phyloP scores from a whole-genome alignment of 2,888 invertebrate species.

The Leucophenga maculata region DNA sequence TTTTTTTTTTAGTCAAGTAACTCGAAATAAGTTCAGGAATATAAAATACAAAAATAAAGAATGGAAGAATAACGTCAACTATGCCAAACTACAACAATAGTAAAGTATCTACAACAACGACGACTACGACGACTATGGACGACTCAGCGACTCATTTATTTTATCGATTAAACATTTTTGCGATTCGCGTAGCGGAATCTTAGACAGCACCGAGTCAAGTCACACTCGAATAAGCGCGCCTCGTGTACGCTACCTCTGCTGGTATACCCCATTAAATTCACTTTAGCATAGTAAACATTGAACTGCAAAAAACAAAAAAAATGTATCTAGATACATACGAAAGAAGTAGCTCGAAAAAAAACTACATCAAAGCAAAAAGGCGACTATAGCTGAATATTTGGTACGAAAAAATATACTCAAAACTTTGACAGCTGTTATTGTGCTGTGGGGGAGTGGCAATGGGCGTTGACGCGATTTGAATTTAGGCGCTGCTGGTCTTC shows the following conservation, averaged over 20 bases:
- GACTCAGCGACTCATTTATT: conserved; percentile 66
- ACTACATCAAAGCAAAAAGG: conserved; percentile 18
- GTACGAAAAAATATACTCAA: background rate
- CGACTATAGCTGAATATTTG: background rate
- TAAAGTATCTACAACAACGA: conserved; percentile 35
- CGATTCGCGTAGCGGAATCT: conserved; percentile 65
- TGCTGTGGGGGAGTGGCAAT: conserved; percentile 3
- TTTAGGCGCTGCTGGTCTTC: background rate
- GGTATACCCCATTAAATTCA: no score
- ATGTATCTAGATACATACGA: conserved; percentile 14
- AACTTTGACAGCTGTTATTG: conserved; percentile 19
- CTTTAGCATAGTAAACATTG: conserved; percentile 1
- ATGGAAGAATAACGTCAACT: conserved; percentile 59
- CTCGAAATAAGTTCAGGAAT: conserved; percentile 15
- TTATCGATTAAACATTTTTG: conserved; percentile 70
- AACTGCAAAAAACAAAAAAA: conserved; percentile 4
- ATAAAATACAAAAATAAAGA: conserved; percentile 39
- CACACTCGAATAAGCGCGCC: conserved; percentile 31
- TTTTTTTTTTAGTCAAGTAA: conserved; percentile 3
- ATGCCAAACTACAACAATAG: conserved; percentile 43
- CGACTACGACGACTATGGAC: conserved; percentile 30
- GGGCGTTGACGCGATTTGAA: conserved; percentile 10
- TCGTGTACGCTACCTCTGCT: no score
- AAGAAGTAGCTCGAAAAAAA: background rate
- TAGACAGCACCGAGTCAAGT: conserved; percentile 40